phyloP scores from a whole-genome alignment of 2,797 vertebrate genomes.

The Sebastes nivosus region DNA sequence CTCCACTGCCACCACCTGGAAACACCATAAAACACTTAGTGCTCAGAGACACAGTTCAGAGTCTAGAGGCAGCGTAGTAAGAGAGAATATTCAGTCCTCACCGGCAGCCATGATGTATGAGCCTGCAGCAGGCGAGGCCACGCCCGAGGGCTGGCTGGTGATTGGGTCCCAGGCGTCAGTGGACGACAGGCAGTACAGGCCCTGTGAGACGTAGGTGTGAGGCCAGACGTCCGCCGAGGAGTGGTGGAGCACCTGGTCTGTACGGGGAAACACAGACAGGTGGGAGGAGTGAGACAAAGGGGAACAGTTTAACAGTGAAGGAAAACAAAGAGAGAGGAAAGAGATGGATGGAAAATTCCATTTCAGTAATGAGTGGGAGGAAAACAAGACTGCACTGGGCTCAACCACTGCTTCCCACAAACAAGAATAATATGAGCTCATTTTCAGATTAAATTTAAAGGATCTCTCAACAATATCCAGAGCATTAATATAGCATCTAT shows the following conservation, averaged over 20 bases:
- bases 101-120: conserved; percentile 85
- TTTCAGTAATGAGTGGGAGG: not conserved
- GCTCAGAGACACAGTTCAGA: not conserved
- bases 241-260: conserved; percentile 91
- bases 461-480: no score
- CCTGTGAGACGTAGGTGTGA: conserved; percentile 97
- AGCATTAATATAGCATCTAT: no score
- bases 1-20: conserved; percentile 66
- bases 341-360: not conserved
- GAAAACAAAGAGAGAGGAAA: not conserved
- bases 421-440: not conserved
- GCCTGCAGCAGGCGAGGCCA: conserved; percentile 90
- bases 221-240: conserved; percentile 96
- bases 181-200: conserved; percentile 96
- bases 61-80: not conserved
- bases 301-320: not conserved
- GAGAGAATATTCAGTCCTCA: not conserved
- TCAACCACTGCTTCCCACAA: not conserved
- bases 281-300: not conserved
- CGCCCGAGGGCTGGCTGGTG: conserved; percentile 92
- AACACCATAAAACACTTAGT: not conserved
- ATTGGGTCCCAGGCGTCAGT: conserved; percentile 96
- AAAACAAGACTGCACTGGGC: not conserved
- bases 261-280: not conserved
- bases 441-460: not conserved